phyloP scores from a whole-genome alignment of 2,797 vertebrate genomes.

The Holocentrus rufus region DNA sequence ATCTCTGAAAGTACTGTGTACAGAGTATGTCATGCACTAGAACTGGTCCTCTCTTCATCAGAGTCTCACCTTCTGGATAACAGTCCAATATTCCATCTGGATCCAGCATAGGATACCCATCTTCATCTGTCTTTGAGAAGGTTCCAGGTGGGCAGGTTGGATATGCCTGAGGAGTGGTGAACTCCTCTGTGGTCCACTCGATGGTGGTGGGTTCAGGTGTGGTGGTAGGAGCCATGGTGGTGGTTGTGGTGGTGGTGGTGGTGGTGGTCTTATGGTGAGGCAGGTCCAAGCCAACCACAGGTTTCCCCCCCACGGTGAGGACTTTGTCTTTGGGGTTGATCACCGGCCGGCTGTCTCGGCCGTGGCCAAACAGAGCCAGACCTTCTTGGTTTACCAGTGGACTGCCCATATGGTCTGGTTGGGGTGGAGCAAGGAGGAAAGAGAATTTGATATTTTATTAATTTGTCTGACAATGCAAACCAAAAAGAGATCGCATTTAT shows the following conservation, averaged over 20 bases:
- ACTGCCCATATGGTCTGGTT: constrained; percentile 90
- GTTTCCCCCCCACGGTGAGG: constrained; percentile 94
- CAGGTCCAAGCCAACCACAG: constrained; percentile 90
- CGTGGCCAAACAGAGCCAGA: constrained; percentile 92
- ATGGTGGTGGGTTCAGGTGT: constrained; percentile 84
- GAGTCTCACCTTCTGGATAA: constrained; percentile 88
- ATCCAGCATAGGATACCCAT: constrained; percentile 85
- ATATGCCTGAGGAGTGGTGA: constrained; percentile 57
- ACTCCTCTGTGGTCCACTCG: constrained; percentile 80
- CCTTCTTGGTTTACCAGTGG: constrained; percentile 93
- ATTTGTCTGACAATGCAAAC: not conserved
- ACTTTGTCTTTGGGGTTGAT: constrained; percentile 93
- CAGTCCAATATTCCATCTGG: constrained; percentile 87
- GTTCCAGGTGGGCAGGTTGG: constrained; percentile 93
- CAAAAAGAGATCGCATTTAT: not conserved
- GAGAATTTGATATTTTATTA: constrained; percentile 9
- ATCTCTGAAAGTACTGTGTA: constrained; percentile 7
- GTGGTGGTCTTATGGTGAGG: constrained; percentile 82
- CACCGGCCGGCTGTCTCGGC: constrained; percentile 91
- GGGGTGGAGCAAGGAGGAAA: not conserved
- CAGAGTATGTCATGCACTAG: not conserved
- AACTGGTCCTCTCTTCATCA: not conserved
- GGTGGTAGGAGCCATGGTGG: constrained; percentile 71
- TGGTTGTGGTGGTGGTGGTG: constrained; percentile 72
- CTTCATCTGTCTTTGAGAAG: constrained; percentile 83